A percentile compares a stretch with the other conserved stretches of the same genome.
These are phyloP conservation scores for Garra rufa DNA, from an alignment of 2,113 vertebrate genomes.

Conservation along the genomic window DNA sequence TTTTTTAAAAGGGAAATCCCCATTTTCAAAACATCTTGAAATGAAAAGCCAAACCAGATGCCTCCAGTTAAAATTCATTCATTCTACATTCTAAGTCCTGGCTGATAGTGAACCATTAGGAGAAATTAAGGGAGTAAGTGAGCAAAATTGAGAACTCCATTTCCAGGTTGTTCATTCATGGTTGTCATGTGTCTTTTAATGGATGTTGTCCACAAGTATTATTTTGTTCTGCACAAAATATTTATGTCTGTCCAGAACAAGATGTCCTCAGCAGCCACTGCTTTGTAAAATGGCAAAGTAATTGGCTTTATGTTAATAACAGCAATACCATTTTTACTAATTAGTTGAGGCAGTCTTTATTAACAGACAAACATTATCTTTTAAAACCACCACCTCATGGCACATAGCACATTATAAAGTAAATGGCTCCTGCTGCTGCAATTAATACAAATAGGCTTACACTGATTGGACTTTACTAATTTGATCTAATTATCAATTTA, in stretches of 20 bases:
- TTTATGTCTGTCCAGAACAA: conserved; percentile 3
- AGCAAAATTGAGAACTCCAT: background rate
- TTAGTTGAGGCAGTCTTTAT: background rate
- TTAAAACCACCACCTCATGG: background rate
- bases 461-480: background rate
- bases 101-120: background rate
- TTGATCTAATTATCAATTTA: background rate
- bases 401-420: background rate
- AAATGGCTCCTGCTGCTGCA: background rate
- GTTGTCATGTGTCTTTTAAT: background rate
- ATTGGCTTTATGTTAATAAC: background rate
- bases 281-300: background rate
- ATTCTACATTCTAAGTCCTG: background rate
- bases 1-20: background rate
- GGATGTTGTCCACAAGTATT: background rate
- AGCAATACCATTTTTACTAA: background rate
- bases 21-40: background rate
- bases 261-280: background rate
- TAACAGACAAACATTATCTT: conserved; percentile 4
- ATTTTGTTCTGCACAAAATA: background rate
- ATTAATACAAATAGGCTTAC: conserved; percentile 12
- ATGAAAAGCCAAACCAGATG: background rate
- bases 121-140: background rate
- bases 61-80: background rate
- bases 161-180: background rate